A percentile compares a stretch with the other conserved stretches of the same genome.
phyloP scores from a whole-genome alignment of 2,888 invertebrate genomes.

The Agapetus fuscipes region DNA sequence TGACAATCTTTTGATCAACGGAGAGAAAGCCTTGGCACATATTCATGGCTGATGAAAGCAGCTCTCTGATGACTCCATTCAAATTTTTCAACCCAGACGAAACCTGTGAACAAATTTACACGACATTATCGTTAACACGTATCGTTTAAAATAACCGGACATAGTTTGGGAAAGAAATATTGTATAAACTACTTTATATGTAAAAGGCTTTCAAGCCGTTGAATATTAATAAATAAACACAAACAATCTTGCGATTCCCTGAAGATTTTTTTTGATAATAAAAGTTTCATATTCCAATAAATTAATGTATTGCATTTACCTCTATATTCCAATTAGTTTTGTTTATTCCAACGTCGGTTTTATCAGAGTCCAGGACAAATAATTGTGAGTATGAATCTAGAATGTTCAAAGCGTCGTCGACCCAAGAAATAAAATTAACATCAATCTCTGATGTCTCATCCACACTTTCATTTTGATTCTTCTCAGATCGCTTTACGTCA shows the following conservation, averaged over 20 bases:
- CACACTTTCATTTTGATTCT: slow-evolving; percentile 3
- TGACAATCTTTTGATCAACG: slow-evolving; percentile 15
- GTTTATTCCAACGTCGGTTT: not conserved
- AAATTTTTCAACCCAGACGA: slow-evolving; percentile 6
- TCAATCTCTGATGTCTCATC: slow-evolving; percentile 1
- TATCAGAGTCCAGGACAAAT: slow-evolving; percentile 10
- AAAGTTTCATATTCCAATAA: too few species aligned
- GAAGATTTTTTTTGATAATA: too few species aligned
- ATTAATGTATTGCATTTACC: too few species aligned
- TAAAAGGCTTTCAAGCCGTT: too few species aligned
- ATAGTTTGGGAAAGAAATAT: too few species aligned
- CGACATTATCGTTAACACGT: not conserved
- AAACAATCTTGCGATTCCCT: too few species aligned
- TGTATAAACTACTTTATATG: too few species aligned
- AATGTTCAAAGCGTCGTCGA: slow-evolving; percentile 16
- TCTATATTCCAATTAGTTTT: not conserved
- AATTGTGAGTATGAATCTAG: slow-evolving; percentile 10
- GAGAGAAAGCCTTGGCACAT: slow-evolving; percentile 17
- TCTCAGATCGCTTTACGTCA: not conserved
- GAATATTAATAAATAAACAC: too few species aligned
- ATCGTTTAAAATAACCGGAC: too few species aligned
- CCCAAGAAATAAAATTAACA: slow-evolving; percentile 16
- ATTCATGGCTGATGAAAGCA: slow-evolving; percentile 17
- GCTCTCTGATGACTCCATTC: slow-evolving; percentile 10
- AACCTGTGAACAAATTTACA: slow-evolving; percentile 9